Evolutionary conservation across 2,888 invertebrate genomes (phyloP).

Genomic region (Philonicus albiceps): DNA sequence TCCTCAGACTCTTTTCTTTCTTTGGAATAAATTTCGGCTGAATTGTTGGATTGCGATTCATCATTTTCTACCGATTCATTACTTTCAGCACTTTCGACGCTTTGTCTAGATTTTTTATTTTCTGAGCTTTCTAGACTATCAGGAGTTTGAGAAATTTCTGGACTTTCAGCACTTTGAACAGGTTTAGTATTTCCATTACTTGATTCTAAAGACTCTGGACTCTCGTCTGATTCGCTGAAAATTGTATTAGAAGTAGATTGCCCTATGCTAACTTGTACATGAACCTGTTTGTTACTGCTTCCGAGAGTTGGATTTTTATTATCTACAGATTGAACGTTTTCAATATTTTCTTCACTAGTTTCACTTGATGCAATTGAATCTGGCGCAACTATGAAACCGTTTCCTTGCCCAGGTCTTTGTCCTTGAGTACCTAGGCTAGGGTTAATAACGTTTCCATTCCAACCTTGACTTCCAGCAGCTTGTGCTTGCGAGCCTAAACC

Average conservation of each 20-base stretch:
- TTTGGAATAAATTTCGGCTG: neutral
- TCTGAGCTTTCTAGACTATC: neutral
- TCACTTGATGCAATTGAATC: neutral
- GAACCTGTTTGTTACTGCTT: neutral
- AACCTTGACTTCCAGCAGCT: neutral
- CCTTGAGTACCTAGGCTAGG: neutral
- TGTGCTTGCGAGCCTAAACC: neutral
- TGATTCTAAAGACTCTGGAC: neutral
- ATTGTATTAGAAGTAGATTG: neutral
- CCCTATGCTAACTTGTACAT: neutral
- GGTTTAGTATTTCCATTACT: neutral
- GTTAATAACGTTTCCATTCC: neutral
- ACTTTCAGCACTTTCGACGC: neutral
- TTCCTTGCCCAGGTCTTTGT: neutral
- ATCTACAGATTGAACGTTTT: neutral
- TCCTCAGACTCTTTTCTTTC: neutral
- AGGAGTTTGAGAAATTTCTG: neutral
- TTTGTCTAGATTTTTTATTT: neutral
- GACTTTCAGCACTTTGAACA: neutral
- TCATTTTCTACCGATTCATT: neutral
- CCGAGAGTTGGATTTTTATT: neutral
- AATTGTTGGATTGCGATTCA: neutral
- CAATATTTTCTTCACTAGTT: conserved; percentile 14
- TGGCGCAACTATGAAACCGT: neutral
- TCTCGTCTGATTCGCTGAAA: neutral